Conservation (phyloP, 2,888 invertebrate genomes). For the Heterodera filipjevi region DNA sequence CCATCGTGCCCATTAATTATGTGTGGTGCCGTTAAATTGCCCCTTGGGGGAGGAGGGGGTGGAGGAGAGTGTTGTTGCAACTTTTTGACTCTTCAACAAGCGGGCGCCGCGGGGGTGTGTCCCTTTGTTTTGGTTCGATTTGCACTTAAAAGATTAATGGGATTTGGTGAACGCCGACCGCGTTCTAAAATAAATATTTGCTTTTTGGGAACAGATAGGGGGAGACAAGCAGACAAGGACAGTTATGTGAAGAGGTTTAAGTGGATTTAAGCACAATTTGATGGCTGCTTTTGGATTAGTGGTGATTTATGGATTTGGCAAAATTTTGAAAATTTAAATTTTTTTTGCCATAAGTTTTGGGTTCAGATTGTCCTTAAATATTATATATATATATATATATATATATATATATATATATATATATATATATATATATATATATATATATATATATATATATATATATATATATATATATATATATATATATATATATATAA, state of each 20-base stretch:
- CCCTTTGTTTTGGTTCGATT: not conserved
- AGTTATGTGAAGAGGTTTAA: not conserved
- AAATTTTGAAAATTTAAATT: too few species aligned
- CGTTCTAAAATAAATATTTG: not conserved
- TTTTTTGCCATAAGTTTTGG: too few species aligned
- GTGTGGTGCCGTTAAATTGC: not conserved
- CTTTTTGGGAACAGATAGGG: not conserved
- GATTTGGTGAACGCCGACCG: not conserved
- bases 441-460: too few species aligned
- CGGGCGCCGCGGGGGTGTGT: too few species aligned
- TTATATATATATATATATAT: too few species aligned
- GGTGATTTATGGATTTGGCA: not conserved
- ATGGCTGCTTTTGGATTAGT: not conserved
- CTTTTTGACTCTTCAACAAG: not conserved
- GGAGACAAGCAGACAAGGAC: not conserved
- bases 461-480: too few species aligned
- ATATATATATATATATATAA: too few species aligned
- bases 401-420: too few species aligned
- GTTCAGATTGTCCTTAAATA: too few species aligned
- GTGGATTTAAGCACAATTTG: not conserved
- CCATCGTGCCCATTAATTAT: too few species aligned
- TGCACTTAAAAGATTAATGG: not conserved
- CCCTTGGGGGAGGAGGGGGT: not conserved
- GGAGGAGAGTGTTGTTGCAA: too few species aligned
- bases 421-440: too few species aligned